Evolutionary conservation across 2,888 invertebrate species (phyloP).

Genomic region (Tolmerus cingulatus): DNA sequence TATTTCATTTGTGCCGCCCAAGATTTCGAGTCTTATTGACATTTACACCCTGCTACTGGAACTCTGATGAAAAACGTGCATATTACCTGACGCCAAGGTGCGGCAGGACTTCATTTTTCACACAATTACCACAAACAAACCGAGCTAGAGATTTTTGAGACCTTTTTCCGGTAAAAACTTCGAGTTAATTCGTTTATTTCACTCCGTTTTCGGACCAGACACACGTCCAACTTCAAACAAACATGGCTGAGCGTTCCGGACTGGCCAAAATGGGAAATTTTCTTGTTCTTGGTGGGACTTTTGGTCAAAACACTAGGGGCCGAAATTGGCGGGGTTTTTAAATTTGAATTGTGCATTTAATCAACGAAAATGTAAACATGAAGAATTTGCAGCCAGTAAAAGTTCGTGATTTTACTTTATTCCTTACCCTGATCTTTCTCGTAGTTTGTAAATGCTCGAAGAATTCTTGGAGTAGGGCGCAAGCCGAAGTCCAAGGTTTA

Average conservation of each 20-base stretch:
- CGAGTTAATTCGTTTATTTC: background rate
- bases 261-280: background rate
- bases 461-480: no score
- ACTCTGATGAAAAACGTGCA: background rate
- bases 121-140: background rate
- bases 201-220: background rate
- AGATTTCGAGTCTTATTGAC: background rate
- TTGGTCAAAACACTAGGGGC: background rate
- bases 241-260: conserved; percentile 28
- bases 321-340: background rate
- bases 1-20: background rate
- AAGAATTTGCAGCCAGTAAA: no score
- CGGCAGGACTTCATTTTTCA: background rate
- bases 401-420: no score
- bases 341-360: background rate
- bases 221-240: conserved; percentile 34
- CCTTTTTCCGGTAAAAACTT: background rate
- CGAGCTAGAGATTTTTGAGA: background rate
- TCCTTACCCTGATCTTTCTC: no score
- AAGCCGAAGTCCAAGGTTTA: no score
- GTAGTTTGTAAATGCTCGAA: no score
- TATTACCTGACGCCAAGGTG: background rate
- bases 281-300: background rate
- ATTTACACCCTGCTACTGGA: background rate
- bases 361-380: no score